Base-by-base conservation (phyloP, 2,113 vertebrate species). In the Sceloporus undulatus region DNA sequence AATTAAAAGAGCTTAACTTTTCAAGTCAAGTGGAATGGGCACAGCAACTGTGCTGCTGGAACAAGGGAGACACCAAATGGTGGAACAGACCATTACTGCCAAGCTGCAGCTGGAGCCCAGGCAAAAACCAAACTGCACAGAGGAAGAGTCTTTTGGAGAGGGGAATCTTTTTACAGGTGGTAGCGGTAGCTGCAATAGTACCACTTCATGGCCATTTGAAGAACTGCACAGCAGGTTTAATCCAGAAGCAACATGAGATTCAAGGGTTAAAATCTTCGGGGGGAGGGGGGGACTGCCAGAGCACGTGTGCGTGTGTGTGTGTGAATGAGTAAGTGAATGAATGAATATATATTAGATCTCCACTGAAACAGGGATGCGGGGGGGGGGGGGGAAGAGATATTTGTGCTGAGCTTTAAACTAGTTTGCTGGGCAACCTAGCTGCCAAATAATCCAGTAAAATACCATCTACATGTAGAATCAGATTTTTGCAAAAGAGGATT, bases 21-120 rank as follows among this genome's bases (percentile, higher is more conserved):
- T 66, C 18, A 4, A 62, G 40, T 18, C 29, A 21, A 89, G 0
- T 0, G 1, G 9, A 56, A 74, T 0, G 0, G 11, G 29, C 34
- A 82, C 66, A 29, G 11, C 0, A 0, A 27, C 48, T 54, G 25
- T 10, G 19, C 79, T 25, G 18, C 23, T 3, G 3, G 77, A 9
- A 1, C 54, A 75, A 42, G 85, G 19, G 85, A 48, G 70, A 48
- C 85, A 78, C 79, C 85, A 59, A 70, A 86, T 6, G 52, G 74
- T 27, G n/a, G 54, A 59, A 40, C 21, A 68, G 52, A 52, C 29
- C 1, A 13, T 42, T 40, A 48, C 2, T 14, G 65, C 83, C 5
- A 65, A 16, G 11, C 34, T 74, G 1, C 8, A 2, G 34, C 56
- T 29, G 54, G 42, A 56, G 52, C 52, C 34, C 25, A 18, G 48